A percentile compares a stretch with the other conserved stretches of the same genome.
These are phyloP conservation scores for Cladorhizidae sp. DNA, from an alignment of 37 sponge, comb jelly and placozoan species.

Conservation along the genomic window DNA sequence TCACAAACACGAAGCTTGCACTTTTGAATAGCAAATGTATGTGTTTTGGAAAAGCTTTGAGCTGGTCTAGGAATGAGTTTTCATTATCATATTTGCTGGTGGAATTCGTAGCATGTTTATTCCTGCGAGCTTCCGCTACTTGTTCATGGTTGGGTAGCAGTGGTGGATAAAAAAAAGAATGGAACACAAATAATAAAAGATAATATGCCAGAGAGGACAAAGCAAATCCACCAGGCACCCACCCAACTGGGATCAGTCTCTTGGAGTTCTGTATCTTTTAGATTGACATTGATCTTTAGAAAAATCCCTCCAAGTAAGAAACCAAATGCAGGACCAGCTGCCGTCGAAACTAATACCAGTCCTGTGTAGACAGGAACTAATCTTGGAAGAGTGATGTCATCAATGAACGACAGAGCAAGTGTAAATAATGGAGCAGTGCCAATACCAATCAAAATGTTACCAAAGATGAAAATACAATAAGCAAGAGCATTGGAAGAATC, in stretches of 20 bases:
- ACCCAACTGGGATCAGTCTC: slow-evolving; percentile 74
- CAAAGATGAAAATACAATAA: slow-evolving; percentile 75
- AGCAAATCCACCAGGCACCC: slow-evolving; percentile 95
- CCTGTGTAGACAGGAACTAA: slow-evolving; percentile 70
- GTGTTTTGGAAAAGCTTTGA: slow-evolving; percentile 39
- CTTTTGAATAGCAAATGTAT: slow-evolving; percentile 28
- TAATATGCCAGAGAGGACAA: slow-evolving; percentile 34
- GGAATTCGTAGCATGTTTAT: slow-evolving; percentile 25
- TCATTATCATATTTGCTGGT: slow-evolving; percentile 1
- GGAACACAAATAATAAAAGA: slow-evolving; percentile 31
- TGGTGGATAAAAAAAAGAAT: slow-evolving; percentile 55
- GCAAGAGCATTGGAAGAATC: slow-evolving; percentile 51
- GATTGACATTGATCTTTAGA: slow-evolving; percentile 75
- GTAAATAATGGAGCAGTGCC: slow-evolving; percentile 91
- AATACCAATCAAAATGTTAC: slow-evolving; percentile 76
- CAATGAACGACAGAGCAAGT: slow-evolving; percentile 77
- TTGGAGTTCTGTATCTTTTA: slow-evolving; percentile 35
- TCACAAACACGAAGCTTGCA: slow-evolving; percentile 51
- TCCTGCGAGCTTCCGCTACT: slow-evolving; percentile 17
- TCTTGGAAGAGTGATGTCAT: slow-evolving; percentile 79
- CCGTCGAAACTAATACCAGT: slow-evolving; percentile 47
- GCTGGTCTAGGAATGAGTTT: background rate
- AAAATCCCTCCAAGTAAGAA: slow-evolving; percentile 80
- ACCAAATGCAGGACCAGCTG: slow-evolving; percentile 84
- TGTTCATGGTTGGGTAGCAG: slow-evolving; percentile 18